phyloP scores from a whole-genome alignment of 2,888 invertebrate species.

The Stegana nigrithorax region DNA sequence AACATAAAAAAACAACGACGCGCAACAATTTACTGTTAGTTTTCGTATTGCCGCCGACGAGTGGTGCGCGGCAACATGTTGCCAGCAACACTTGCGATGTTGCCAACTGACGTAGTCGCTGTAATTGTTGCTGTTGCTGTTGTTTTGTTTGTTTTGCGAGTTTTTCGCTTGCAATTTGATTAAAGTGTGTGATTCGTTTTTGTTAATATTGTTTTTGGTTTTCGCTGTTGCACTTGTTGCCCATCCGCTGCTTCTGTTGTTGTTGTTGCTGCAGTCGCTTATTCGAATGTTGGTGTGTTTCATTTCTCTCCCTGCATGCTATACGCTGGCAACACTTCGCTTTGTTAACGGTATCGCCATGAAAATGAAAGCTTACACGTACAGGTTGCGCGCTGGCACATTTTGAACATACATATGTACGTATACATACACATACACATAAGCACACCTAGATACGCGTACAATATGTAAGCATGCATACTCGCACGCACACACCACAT shows the following conservation, averaged over 20 bases:
- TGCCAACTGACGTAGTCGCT: constrained; percentile 43
- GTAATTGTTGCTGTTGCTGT: constrained; percentile 44
- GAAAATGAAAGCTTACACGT: constrained; percentile 65
- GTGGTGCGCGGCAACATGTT: constrained; percentile 39
- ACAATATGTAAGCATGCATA: constrained; percentile 6
- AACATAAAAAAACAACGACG: constrained; percentile 44
- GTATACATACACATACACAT: constrained; percentile 23
- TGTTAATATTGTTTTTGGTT: neutral
- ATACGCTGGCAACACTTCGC: constrained; percentile 43
- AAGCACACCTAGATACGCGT: constrained; percentile 20
- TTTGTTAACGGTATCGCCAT: constrained; percentile 59
- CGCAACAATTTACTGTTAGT: constrained; percentile 59
- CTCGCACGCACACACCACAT: neutral
- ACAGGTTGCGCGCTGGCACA: constrained; percentile 20
- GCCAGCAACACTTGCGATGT: constrained; percentile 20
- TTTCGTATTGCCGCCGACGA: constrained; percentile 9
- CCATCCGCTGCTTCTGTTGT: neutral
- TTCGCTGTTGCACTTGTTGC: neutral
- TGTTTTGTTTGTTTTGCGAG: constrained; percentile 37
- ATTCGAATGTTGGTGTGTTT: constrained; percentile 23
- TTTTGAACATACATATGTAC: constrained; percentile 10
- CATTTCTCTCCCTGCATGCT: constrained; percentile 28
- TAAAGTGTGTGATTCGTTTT: neutral
- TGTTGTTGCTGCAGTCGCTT: constrained; percentile 1
- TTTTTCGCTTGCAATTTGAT: too few species aligned